Evolutionary conservation across 2,113 vertebrate species (phyloP).

Genomic region (Anarhynchus alexandrinus): DNA sequence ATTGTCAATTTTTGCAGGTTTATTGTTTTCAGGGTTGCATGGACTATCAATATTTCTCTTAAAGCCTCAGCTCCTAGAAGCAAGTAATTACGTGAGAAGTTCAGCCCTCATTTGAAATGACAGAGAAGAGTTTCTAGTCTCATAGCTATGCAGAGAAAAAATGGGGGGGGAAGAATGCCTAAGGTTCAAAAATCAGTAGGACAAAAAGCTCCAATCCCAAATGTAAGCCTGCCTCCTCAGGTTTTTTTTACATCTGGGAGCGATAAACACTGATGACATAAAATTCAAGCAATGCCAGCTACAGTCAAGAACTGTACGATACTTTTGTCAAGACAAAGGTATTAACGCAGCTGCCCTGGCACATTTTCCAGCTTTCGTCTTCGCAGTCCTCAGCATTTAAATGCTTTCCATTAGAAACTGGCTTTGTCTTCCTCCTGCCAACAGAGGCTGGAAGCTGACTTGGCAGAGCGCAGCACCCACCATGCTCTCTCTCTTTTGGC

Average conservation of each 20-base stretch:
- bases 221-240: neutral
- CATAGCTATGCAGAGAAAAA: neutral
- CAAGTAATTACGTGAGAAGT: neutral
- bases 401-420: neutral
- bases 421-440: neutral
- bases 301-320: neutral
- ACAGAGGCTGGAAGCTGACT: neutral
- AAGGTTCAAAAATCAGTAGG: neutral
- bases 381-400: neutral
- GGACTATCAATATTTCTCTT: neutral
- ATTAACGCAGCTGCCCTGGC: neutral
- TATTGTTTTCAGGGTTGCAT: neutral
- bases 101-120: neutral
- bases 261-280: neutral
- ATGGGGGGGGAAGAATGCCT: rapidly evolving
- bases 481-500: neutral
- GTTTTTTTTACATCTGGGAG: neutral
- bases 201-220: neutral
- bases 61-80: neutral
- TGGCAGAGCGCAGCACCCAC: neutral
- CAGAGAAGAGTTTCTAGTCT: neutral
- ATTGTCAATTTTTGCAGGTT: neutral
- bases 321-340: conserved; percentile 2
- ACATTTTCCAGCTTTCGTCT: neutral
- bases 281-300: neutral